Percentiles rank a stretch among this genome's conserved stretches.
phyloP scores from a whole-genome alignment of 2,888 invertebrate genomes.

The Drosophila siamana region DNA sequence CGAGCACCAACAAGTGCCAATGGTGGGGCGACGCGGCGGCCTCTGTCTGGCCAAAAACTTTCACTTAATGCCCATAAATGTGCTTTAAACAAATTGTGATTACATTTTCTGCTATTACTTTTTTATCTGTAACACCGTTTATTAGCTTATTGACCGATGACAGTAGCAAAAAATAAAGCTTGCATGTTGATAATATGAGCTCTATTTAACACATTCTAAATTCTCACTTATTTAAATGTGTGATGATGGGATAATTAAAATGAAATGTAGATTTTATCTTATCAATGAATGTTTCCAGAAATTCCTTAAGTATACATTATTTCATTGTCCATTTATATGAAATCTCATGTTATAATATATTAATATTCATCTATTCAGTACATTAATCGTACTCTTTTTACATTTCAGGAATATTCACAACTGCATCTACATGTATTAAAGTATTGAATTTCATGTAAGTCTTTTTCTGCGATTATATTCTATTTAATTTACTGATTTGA shows the following conservation, averaged over 20 bases:
- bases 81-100: conserved; percentile 26
- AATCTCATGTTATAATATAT: too few relatives aligned
- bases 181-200: too few relatives aligned
- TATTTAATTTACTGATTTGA: background rate
- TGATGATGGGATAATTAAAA: too few relatives aligned
- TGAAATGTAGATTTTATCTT: too few relatives aligned
- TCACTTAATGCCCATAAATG: conserved; percentile 30
- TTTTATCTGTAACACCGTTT: conserved; percentile 16
- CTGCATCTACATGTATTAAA: background rate
- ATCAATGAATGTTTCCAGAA: too few relatives aligned
- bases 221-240: too few relatives aligned
- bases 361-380: too few relatives aligned
- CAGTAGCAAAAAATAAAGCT: background rate
- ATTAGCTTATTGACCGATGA: conserved; percentile 28
- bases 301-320: too few relatives aligned
- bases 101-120: conserved; percentile 5
- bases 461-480: background rate
- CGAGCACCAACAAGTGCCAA: conserved; percentile 16
- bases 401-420: background rate
- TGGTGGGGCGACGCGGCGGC: too few relatives aligned
- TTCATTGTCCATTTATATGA: too few relatives aligned
- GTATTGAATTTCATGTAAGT: background rate
- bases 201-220: background rate
- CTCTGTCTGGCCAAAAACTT: conserved; percentile 37
- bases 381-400: background rate